A percentile compares a stretch with the other conserved stretches of the same genome.
These are phyloP conservation scores for Embiotoca jacksoni DNA, from an alignment of 2,113 vertebrate species.

Conservation along the genomic window DNA sequence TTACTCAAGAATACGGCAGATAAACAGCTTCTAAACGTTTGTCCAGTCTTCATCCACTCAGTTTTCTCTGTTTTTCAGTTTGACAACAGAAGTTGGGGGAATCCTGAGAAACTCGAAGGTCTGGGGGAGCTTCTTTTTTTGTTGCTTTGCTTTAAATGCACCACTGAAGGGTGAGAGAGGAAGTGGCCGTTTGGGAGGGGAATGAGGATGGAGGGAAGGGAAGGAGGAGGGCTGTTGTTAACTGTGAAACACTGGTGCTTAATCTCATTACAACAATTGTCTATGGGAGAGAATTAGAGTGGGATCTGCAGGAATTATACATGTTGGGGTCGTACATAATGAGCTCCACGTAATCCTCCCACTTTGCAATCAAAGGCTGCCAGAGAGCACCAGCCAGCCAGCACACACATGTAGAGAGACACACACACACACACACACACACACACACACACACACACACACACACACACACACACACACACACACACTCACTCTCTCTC, in stretches of 20 bases:
- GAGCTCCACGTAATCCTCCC: slow-evolving; percentile 81
- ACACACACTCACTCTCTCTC: background rate
- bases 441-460: slow-evolving; percentile 27
- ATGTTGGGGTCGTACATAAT: slow-evolving; percentile 79
- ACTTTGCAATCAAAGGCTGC: slow-evolving; percentile 75
- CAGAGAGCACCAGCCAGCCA: slow-evolving; percentile 51
- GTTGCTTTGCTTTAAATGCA: slow-evolving; percentile 1
- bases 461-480: slow-evolving; percentile 30
- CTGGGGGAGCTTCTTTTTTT: background rate
- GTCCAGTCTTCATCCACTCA: background rate
- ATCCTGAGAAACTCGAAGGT: no score
- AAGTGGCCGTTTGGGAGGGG: slow-evolving; percentile 35
- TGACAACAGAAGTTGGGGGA: background rate
- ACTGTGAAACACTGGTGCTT: slow-evolving; percentile 67
- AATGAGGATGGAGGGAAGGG: slow-evolving; percentile 35
- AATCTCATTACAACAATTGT: slow-evolving; percentile 86
- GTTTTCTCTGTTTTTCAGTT: background rate
- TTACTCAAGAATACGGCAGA: no score
- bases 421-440: slow-evolving; percentile 28
- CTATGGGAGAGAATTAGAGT: slow-evolving; percentile 82
- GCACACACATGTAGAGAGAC: slow-evolving; percentile 31
- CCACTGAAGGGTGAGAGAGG: background rate
- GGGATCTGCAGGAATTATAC: slow-evolving; percentile 84
- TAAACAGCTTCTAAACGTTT: no score
- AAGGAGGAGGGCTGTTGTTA: slow-evolving; percentile 42